Conservation (phyloP, 2,888 invertebrate genomes). For the Phortica magna region DNA sequence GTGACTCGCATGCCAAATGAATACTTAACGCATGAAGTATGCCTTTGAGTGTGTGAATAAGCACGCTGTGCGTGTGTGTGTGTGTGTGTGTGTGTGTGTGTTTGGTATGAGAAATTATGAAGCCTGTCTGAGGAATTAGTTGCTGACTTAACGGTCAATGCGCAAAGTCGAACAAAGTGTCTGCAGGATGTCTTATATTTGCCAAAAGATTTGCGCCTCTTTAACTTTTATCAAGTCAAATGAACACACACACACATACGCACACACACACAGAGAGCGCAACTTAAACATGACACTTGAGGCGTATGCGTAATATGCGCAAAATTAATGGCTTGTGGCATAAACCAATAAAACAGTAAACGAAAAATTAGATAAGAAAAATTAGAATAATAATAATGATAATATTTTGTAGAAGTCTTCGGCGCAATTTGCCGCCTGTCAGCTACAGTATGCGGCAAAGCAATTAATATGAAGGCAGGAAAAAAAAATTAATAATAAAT, state of each 20-base stretch:
- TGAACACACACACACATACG: conserved; percentile 51
- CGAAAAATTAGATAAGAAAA: too few species aligned
- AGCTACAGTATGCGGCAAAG: conserved; percentile 39
- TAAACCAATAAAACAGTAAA: too few species aligned
- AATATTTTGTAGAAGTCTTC: too few species aligned
- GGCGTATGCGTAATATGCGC: too few species aligned
- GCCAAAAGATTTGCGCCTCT: conserved; percentile 69
- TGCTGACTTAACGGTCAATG: background rate
- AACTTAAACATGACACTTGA: background rate
- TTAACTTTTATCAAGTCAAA: conserved; percentile 70
- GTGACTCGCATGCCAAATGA: conserved; percentile 66
- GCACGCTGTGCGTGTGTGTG: background rate
- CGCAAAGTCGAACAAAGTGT: background rate
- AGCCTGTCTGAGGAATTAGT: conserved; percentile 56
- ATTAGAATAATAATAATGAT: too few species aligned
- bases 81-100: conserved; percentile 45
- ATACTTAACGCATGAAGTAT: conserved; percentile 60
- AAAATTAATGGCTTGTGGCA: too few species aligned
- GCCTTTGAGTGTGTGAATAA: background rate
- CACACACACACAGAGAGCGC: background rate
- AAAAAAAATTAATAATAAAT: conserved; percentile 46
- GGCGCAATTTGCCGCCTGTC: too few species aligned
- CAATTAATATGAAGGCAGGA: conserved; percentile 45
- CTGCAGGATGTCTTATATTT: conserved; percentile 47
- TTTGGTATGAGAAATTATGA: conserved; percentile 68